Base-by-base conservation (phyloP, 2,113 vertebrate species). In the Tachysurus fulvidraco region DNA sequence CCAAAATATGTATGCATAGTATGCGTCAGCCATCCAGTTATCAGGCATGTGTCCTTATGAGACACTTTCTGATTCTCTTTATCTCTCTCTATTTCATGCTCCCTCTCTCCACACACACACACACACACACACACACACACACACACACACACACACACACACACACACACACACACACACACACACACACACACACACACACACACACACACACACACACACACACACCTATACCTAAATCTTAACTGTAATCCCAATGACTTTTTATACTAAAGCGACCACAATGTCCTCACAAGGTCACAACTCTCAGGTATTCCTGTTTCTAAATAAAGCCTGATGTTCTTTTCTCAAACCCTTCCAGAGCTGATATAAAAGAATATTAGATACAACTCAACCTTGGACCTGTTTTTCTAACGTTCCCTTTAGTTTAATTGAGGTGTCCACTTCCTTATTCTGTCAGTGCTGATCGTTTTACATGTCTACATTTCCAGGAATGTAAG, bases 381-480 rank as follows among this genome's bases (percentile, higher is more conserved):
- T 36, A 36, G n/a, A n/a, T n/a, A n/a, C n/a, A 73, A 73, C 41
- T 73, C 69, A 28, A 25, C 60, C 17, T 52, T 60, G 14, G 65
- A 74, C 69, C 23, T 57, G 9, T 77, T 52, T 25, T 28, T 9
- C 46, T 36, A 2, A 73, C 23, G 81, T n/a, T 44, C 41, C 28
- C 78, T 25, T 46, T 65, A 76, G 76, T 85, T 41, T 87, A 87
- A 90, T 87, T 90, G 73, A 85, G 74, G 59, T 86, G 30, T 9
- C 83, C 78, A 62, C 85, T 81, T 83, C 14, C 62, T 55, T 80
- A 46, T 80, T 80, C 76, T 80, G 76, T 86, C 60, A 67, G 54
- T 41, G 28, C 62, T n/a, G 54, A 80, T n/a, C 67, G 71, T 85
- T 65, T 65, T 36, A 41, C 44, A 41, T 81, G 78, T 81, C 17